phyloP scores from a whole-genome alignment of 53 echinoderm and acorn worm species.

The Holothuria scabra region DNA sequence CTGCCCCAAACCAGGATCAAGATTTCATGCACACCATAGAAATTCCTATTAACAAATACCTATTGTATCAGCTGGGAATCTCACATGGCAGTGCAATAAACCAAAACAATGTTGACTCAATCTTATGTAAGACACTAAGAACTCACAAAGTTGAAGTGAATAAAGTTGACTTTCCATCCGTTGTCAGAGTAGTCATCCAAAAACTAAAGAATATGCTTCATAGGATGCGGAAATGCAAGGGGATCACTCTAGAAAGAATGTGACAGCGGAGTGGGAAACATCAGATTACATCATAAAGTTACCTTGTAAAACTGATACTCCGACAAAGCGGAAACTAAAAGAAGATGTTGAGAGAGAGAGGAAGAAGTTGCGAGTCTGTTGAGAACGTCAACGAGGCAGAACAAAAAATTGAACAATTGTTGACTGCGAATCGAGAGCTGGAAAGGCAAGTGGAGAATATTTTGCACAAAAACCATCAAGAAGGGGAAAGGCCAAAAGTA shows the following conservation, averaged over 20 bases:
- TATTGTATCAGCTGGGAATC: not conserved
- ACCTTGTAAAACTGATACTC: slow-evolving; percentile 7
- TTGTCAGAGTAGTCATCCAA: slow-evolving; percentile 4
- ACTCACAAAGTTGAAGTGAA: slow-evolving; percentile 8
- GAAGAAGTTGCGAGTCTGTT: slow-evolving; percentile 22
- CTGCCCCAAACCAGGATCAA: not conserved
- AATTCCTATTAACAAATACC: not conserved
- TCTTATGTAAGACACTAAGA: not conserved
- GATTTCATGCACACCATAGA: slow-evolving; percentile 8
- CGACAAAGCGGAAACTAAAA: slow-evolving; percentile 10
- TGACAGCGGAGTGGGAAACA: slow-evolving; percentile 2
- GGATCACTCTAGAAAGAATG: slow-evolving; percentile 17
- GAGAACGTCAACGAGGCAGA: slow-evolving; percentile 7
- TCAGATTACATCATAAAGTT: not conserved
- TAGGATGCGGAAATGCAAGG: slow-evolving; percentile 8
- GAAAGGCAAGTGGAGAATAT: slow-evolving; percentile 19
- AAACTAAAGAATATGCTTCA: slow-evolving; percentile 30
- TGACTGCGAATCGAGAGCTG: slow-evolving; percentile 5
- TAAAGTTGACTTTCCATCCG: not conserved
- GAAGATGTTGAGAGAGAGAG: not conserved
- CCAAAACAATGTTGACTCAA: not conserved
- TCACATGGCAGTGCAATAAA: not conserved
- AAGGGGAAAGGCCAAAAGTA: slow-evolving; percentile 10
- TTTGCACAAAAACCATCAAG: slow-evolving; percentile 3
- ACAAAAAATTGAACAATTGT: slow-evolving; percentile 2